Evolutionary conservation across 2,797 vertebrate genomes (phyloP).

Genomic region (Natrix natrix): DNA sequence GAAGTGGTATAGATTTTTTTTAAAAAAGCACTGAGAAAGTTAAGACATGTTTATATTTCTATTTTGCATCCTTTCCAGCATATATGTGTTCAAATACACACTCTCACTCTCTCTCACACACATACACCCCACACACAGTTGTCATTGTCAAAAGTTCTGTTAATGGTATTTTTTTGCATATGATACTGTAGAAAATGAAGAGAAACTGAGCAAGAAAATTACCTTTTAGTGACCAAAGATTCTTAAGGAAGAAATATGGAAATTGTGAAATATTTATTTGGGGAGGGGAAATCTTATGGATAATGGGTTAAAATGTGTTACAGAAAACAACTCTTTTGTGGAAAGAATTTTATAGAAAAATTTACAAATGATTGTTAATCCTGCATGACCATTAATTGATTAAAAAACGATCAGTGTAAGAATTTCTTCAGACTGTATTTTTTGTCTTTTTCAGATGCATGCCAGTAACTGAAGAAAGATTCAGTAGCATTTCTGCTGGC

Average conservation of each 20-base stretch:
- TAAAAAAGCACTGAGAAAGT: neutral
- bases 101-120: too few species aligned
- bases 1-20: neutral
- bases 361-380: neutral
- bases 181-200: neutral
- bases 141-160: neutral
- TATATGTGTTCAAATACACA: neutral
- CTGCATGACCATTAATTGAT: neutral
- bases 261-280: neutral
- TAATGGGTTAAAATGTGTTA: neutral
- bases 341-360: neutral
- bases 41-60: neutral
- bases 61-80: neutral
- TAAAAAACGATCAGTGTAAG: neutral
- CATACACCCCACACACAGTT: neutral
- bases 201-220: neutral
- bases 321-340: neutral
- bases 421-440: neutral
- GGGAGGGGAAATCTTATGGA: neutral
- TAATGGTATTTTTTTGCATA: neutral
- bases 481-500: neutral
- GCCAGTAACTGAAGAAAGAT: neutral
- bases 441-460: neutral
- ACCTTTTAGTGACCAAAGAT: neutral
- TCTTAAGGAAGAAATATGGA: neutral